Percentiles rank a stretch among this genome's conserved stretches.
phyloP scores from a whole-genome alignment of 2,113 vertebrate genomes.

The Monopterus albus region DNA sequence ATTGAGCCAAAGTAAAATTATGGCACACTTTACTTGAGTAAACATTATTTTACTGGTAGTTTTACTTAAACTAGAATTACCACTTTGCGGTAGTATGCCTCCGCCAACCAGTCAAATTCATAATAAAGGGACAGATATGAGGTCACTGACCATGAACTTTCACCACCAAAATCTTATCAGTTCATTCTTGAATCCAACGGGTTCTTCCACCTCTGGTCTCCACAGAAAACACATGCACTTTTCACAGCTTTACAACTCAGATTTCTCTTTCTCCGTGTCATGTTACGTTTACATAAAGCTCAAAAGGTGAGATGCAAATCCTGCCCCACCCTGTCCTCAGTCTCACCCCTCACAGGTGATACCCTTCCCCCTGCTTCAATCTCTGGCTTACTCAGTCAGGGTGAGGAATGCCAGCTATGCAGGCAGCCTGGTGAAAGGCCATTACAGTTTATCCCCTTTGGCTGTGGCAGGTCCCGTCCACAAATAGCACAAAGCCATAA shows the following conservation, averaged over 20 bases:
- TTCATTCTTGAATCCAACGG: too few species aligned
- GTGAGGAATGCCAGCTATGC: constrained; percentile 78
- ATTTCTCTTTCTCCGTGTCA: neutral
- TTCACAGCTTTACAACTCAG: neutral
- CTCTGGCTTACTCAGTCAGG: constrained; percentile 49
- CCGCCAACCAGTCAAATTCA: too few species aligned
- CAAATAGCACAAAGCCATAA: constrained; percentile 36
- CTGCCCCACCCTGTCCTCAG: neutral
- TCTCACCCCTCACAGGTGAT: constrained; percentile 28
- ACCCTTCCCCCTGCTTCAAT: constrained; percentile 40
- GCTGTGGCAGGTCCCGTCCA: constrained; percentile 60
- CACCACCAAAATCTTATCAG: too few species aligned
- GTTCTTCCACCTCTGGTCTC: too few species aligned
- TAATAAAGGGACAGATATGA: too few species aligned
- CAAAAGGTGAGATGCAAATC: constrained; percentile 25
- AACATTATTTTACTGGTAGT: too few species aligned
- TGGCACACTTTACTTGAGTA: too few species aligned
- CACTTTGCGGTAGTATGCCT: too few species aligned
- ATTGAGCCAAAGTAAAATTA: too few species aligned
- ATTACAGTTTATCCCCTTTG: constrained; percentile 66
- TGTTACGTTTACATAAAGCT: constrained; percentile 4
- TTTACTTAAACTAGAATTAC: too few species aligned
- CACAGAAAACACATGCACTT: too few species aligned
- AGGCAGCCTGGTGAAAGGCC: constrained; percentile 71
- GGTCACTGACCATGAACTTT: too few species aligned